Conservation (phyloP, 2,797 vertebrate genomes). For the Trichosurus vulpecula region DNA sequence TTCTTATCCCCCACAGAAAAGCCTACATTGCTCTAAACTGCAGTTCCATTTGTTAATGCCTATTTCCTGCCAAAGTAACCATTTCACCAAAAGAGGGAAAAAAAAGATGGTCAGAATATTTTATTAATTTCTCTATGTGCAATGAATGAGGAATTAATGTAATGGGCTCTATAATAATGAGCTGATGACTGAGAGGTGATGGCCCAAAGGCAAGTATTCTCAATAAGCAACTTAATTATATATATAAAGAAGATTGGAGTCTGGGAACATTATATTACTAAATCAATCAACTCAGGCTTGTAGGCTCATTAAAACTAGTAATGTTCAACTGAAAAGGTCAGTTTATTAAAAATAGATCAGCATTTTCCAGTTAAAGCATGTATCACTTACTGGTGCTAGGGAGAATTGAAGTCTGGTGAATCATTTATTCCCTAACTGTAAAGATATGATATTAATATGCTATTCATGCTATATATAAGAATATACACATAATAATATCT, state of each 20-base stretch:
- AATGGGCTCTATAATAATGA: slow-evolving; percentile 71
- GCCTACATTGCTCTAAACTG: slow-evolving; percentile 58
- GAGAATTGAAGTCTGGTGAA: slow-evolving; percentile 47
- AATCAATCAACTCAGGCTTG: slow-evolving; percentile 79
- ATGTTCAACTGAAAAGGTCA: slow-evolving; percentile 70
- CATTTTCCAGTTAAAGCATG: slow-evolving; percentile 73
- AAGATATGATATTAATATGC: background rate
- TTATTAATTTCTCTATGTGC: slow-evolving; percentile 78
- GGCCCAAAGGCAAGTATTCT: slow-evolving; percentile 66
- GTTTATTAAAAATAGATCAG: slow-evolving; percentile 78
- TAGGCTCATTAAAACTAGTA: slow-evolving; percentile 76
- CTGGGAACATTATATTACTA: slow-evolving; percentile 70
- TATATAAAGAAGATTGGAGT: slow-evolving; percentile 69
- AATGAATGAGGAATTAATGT: slow-evolving; percentile 71
- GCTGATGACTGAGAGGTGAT: slow-evolving; percentile 68
- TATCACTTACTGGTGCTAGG: slow-evolving; percentile 55
- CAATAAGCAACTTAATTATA: slow-evolving; percentile 78
- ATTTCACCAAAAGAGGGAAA: slow-evolving; percentile 20
- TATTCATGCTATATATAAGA: background rate
- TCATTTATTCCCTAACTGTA: slow-evolving; percentile 16
- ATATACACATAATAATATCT: background rate
- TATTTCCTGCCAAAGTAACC: slow-evolving; percentile 83
- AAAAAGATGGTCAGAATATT: slow-evolving; percentile 62
- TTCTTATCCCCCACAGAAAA: slow-evolving; percentile 70
- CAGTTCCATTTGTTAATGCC: slow-evolving; percentile 85